Evolutionary conservation across 2,113 vertebrate species (phyloP).

Genomic region (Melozone crissalis): DNA sequence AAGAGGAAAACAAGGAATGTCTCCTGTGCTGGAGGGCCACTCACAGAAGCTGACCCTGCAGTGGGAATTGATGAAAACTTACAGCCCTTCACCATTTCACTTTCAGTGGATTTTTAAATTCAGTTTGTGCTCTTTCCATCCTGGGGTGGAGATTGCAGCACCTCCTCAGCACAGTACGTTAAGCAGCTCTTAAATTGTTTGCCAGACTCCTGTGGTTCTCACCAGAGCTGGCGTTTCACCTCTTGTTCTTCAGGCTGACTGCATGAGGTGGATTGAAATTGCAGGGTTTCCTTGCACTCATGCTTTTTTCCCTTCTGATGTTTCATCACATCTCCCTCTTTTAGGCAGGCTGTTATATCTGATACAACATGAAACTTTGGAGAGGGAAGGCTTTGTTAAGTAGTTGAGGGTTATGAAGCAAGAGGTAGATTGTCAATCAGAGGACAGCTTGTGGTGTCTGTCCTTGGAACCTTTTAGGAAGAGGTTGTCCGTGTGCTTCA

Average conservation of each 20-base stretch:
- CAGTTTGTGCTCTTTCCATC: neutral
- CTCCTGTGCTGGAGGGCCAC: neutral
- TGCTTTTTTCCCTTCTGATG: neutral
- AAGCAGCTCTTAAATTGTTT: neutral
- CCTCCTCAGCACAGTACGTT: neutral
- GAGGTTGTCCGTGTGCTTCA: neutral
- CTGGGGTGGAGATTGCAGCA: neutral
- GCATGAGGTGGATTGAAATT: neutral
- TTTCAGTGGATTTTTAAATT: neutral
- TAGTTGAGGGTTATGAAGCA: neutral
- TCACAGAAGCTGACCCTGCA: neutral
- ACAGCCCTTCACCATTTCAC: neutral
- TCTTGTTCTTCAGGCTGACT: neutral
- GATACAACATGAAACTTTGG: neutral
- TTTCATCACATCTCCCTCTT: neutral
- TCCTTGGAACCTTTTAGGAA: neutral
- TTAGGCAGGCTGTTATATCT: neutral
- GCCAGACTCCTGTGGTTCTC: neutral
- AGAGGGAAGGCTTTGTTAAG: neutral
- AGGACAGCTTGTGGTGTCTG: neutral
- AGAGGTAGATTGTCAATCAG: neutral
- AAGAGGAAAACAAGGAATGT: neutral
- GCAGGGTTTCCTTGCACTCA: neutral
- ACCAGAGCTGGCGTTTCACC: neutral
- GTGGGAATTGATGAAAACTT: neutral